Conservation (phyloP, 2,113 vertebrate species). For the Myodes glareolus region DNA sequence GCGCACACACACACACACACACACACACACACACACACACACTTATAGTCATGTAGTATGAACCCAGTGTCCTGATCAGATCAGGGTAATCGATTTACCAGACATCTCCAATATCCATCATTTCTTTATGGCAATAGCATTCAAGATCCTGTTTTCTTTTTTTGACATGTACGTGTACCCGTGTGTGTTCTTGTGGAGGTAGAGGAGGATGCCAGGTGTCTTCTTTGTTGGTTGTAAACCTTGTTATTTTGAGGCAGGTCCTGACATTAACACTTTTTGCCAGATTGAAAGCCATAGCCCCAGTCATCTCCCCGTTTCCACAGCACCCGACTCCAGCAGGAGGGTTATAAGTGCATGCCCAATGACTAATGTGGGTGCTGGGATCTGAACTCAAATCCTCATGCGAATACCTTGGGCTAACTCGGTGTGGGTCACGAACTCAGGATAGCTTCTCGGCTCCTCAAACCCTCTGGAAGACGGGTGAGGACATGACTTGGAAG, state of each 20-base stretch:
- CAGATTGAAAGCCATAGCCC: not conserved
- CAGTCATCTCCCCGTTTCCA: not conserved
- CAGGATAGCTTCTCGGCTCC: not conserved
- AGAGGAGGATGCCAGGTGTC: not conserved
- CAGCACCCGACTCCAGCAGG: not conserved
- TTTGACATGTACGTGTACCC: not conserved
- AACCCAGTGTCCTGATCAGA: not conserved
- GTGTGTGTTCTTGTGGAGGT: not conserved
- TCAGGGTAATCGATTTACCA: not conserved
- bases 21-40: not conserved
- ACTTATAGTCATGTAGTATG: not conserved
- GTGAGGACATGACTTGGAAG: not conserved
- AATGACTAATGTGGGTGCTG: no score
- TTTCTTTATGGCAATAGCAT: not conserved
- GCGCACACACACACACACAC: not conserved
- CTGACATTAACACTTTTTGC: not conserved
- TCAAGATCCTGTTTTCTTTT: not conserved
- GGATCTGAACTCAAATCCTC: not conserved
- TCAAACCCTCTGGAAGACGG: not conserved
- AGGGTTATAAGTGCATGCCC: not conserved
- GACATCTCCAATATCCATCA: no score
- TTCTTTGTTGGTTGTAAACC: not conserved
- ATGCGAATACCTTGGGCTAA: not conserved
- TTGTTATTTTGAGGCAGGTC: not conserved
- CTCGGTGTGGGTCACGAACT: not conserved